Conservation (phyloP, 2,888 invertebrate genomes). For the Dicranocentrus wangi region DNA sequence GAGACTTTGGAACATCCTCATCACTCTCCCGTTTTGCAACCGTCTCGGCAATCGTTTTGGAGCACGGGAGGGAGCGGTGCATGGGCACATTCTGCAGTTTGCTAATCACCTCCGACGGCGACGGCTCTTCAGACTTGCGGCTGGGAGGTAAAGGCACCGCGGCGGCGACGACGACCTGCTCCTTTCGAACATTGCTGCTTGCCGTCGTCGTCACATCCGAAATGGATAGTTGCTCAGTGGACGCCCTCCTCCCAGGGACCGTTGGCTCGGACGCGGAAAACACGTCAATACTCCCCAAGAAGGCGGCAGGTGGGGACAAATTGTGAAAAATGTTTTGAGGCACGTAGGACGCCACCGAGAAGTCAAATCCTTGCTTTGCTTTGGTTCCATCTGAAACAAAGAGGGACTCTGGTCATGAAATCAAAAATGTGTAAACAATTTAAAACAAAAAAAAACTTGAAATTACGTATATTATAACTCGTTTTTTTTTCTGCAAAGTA, state of each 20-base stretch:
- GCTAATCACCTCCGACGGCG: too few relatives aligned
- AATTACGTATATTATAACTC: too few relatives aligned
- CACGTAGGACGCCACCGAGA: slow-evolving; percentile 76
- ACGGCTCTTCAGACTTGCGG: slow-evolving; percentile 44
- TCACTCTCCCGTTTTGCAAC: slow-evolving; percentile 40
- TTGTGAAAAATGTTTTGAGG: slow-evolving; percentile 73
- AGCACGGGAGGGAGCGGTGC: slow-evolving; percentile 39
- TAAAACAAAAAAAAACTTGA: background rate
- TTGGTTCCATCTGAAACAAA: slow-evolving; percentile 73
- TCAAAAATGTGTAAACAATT: background rate
- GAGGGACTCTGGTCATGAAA: background rate
- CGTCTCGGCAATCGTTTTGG: slow-evolving; percentile 46
- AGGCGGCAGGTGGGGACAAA: slow-evolving; percentile 71
- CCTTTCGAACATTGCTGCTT: too few relatives aligned
- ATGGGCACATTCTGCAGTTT: slow-evolving; percentile 41
- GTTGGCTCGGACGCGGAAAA: slow-evolving; percentile 44
- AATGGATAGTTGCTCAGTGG: slow-evolving; percentile 27
- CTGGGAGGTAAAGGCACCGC: slow-evolving; percentile 23
- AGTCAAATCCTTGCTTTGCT: slow-evolving; percentile 79
- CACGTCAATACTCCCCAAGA: slow-evolving; percentile 60
- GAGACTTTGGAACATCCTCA: slow-evolving; percentile 58
- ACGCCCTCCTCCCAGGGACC: slow-evolving; percentile 30
- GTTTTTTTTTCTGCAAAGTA: too few relatives aligned
- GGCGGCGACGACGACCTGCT: too few relatives aligned
- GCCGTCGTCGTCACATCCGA: slow-evolving; percentile 39